phyloP scores from a whole-genome alignment of 2,888 invertebrate species.

The Calliopum simillimum region DNA sequence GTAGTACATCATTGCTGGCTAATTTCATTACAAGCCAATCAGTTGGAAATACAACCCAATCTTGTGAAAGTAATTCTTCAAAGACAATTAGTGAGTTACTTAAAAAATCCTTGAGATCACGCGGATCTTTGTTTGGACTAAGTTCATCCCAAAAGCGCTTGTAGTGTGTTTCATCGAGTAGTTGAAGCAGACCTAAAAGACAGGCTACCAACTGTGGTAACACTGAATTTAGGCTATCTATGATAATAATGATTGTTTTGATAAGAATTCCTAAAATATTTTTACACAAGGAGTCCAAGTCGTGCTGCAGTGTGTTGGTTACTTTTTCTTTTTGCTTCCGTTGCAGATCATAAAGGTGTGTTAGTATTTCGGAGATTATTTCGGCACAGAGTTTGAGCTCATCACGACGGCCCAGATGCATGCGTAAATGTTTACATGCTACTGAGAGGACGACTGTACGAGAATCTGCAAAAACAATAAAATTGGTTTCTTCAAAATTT shows the following conservation, averaged over 20 bases:
- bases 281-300: constrained; percentile 85
- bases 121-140: constrained; percentile 74
- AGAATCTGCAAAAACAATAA: constrained; percentile 74
- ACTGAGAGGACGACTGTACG: constrained; percentile 85
- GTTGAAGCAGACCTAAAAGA: constrained; percentile 84
- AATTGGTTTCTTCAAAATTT: too few relatives aligned
- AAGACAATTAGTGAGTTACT: constrained; percentile 78
- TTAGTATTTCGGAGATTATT: constrained; percentile 87
- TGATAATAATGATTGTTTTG: constrained; percentile 84
- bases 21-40: constrained; percentile 94
- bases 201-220: constrained; percentile 84
- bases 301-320: constrained; percentile 73
- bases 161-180: constrained; percentile 90
- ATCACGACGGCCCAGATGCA: constrained; percentile 83
- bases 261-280: constrained; percentile 86
- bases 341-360: constrained; percentile 69
- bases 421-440: constrained; percentile 86
- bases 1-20: constrained; percentile 86
- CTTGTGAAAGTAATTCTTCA: constrained; percentile 65
- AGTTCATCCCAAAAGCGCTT: constrained; percentile 86
- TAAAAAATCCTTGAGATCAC: constrained; percentile 87
- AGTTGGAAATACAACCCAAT: constrained; percentile 75
- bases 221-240: constrained; percentile 81
- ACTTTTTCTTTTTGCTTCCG: constrained; percentile 70
- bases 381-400: constrained; percentile 87